phyloP scores from a whole-genome alignment of 2,113 vertebrate species.

The Brachyhypopomus gauderio region DNA sequence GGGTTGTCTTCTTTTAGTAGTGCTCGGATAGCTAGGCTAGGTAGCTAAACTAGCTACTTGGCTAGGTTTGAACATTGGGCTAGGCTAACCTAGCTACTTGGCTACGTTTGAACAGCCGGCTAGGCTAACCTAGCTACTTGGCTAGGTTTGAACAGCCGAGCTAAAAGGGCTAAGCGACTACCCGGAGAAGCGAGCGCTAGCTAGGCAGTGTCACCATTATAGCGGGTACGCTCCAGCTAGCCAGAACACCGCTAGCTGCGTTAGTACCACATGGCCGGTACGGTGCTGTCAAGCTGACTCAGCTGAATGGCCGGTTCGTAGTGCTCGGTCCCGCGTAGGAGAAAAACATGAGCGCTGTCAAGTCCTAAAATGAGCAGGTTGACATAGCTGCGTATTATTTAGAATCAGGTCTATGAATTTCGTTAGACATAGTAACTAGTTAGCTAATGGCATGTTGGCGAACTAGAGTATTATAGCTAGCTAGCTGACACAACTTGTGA shows the following conservation, averaged over 20 bases:
- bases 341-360: not conserved
- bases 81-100: not conserved
- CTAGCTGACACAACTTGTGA: no score
- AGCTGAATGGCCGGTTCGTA: not conserved
- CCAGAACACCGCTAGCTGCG: not conserved
- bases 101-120: not conserved
- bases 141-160: not conserved
- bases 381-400: no score
- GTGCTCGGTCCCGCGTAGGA: not conserved
- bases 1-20: no score
- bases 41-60: not conserved
- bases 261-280: not conserved
- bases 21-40: not conserved
- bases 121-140: not conserved
- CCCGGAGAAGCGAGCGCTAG: not conserved
- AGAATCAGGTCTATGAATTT: no score
- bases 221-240: not conserved
- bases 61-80: no score
- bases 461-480: no score
- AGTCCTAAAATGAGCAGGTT: not conserved
- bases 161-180: not conserved
- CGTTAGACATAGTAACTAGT: no score
- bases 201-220: not conserved
- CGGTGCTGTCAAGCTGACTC: not conserved
- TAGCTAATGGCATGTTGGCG: no score